Evolutionary conservation across 1,140 invertebrate genomes (phyloP), one percentile per base, ranked within the genome.

Genomic region (Drosophila ananassae): DNA sequence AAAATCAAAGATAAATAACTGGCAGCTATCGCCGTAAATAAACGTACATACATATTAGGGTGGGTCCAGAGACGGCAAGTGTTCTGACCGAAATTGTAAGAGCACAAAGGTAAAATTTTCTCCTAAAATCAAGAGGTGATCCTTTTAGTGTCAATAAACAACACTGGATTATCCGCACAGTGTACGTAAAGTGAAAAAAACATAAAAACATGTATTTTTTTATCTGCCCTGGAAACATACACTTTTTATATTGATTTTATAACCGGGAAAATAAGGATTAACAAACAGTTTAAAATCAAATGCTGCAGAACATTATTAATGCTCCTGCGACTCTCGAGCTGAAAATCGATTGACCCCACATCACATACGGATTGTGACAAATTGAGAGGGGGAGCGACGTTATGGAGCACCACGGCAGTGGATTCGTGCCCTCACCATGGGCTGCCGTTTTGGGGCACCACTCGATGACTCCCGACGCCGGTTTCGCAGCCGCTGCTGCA

Each of bases 341-440:
- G 1, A 8, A 13, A n/a, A 8, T n/a, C n/a, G 10, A 52, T 7
- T 44, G 25, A 64, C 59, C 60, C 46, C 51, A 32, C 25, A 6
- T 28, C 25, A 50, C 25, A 62, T 48, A 59, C 48, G 30, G 54
- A 41, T 72, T 44, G 28, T 30, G 1, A 10, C 9, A 47, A 9
- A 47, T 47, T 68, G 34, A 66, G 30, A 47, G 46, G 37, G 50
- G 52, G 41, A 39, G 48, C 17, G 24, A 10, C 81, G 92, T 67
- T 72, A 95, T 95, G 95, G 95, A 95, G 92, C 95, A 95, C 85
- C 94, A 94, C 21, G 94, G 94, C 57, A 89, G 90, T 79, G 94
- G 95, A 28, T 95, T 95, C 80, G 93, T 94, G 48, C 93, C 94
- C 51, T 95, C 94, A 79, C 94, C 95, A 60, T 95, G 95, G 95